Percentiles rank a stretch among this genome's conserved stretches.
Evolutionary conservation across 2,113 vertebrate genomes (phyloP).

Genomic region (Ctenomys sociabilis): DNA sequence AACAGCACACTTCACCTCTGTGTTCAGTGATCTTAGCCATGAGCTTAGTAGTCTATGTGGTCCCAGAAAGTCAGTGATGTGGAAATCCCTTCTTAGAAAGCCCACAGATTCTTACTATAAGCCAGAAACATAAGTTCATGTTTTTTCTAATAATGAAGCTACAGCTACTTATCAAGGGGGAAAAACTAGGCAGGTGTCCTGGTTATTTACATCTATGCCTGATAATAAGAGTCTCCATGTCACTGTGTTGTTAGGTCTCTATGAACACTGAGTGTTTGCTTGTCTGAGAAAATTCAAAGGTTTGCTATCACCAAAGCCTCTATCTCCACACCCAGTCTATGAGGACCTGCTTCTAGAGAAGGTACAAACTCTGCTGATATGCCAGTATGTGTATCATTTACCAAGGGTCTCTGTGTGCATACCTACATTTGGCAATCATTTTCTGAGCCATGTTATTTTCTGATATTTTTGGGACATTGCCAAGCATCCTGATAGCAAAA

Average conservation of each 20-base stretch:
- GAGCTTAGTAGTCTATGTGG: background rate
- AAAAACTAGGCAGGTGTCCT: constrained; percentile 14
- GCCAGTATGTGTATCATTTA: constrained; percentile 35
- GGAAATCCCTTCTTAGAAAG: constrained; percentile 58
- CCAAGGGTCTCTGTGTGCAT: background rate
- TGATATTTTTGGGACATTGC: constrained; percentile 48
- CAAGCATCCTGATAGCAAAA: constrained; percentile 60
- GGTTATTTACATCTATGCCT: constrained; percentile 80
- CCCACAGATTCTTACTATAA: constrained; percentile 13
- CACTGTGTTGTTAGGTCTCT: constrained; percentile 76
- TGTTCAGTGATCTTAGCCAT: background rate
- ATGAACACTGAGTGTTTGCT: constrained; percentile 64
- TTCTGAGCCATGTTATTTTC: constrained; percentile 60
- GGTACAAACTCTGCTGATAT: background rate
- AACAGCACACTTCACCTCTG: background rate
- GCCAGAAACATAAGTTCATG: background rate
- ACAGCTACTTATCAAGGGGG: constrained; percentile 51
- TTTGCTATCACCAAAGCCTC: constrained; percentile 43
- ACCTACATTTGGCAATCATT: constrained; percentile 54
- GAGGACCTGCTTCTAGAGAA: constrained; percentile 24
- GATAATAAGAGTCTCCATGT: constrained; percentile 70
- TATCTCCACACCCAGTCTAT: constrained; percentile 66
- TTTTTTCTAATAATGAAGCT: background rate
- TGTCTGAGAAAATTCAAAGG: constrained; percentile 74
- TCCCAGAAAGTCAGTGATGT: constrained; percentile 15